A percentile compares a stretch with the other conserved stretches of the same genome.
Evolutionary conservation across 2,888 invertebrate genomes (phyloP).

Genomic region (Odontocolon sp.): DNA sequence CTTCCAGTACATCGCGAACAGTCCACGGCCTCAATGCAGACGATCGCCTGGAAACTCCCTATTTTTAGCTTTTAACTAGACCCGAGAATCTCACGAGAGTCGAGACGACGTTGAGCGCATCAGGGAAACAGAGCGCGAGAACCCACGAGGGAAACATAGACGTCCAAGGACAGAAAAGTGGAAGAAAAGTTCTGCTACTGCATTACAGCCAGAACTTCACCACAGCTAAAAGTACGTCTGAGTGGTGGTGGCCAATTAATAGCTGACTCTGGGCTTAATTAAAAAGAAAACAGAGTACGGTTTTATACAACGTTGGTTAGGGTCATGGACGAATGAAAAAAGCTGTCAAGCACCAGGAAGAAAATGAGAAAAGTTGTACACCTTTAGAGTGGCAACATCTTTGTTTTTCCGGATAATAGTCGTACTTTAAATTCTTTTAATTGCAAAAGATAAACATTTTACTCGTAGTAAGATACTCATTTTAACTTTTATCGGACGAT

Average conservation of each 20-base stretch:
- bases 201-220: constrained; percentile 16
- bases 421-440: constrained; percentile 15
- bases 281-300: constrained; percentile 25
- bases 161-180: constrained; percentile 26
- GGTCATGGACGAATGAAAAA: not conserved
- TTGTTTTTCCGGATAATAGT: constrained; percentile 29
- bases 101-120: constrained; percentile 49
- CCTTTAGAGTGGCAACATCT: not conserved
- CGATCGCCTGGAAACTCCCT: constrained; percentile 56
- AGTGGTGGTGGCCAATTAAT: constrained; percentile 56
- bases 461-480: constrained; percentile 2
- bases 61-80: constrained; percentile 59
- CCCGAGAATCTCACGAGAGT: constrained; percentile 50
- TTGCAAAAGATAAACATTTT: constrained; percentile 33
- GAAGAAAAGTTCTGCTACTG: constrained; percentile 42
- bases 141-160: constrained; percentile 10
- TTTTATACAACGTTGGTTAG: not conserved
- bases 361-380: constrained; percentile 11
- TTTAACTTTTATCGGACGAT: constrained; percentile 4
- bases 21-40: constrained; percentile 41
- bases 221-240: constrained; percentile 43
- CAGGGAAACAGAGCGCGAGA: constrained; percentile 55
- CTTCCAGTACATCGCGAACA: constrained; percentile 24
- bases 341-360: not conserved
- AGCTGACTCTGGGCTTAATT: constrained; percentile 47